Evolutionary conservation across 2,113 vertebrate genomes (phyloP), one percentile per base, ranked within the genome.

Genomic region (Psittacara wagleri): DNA sequence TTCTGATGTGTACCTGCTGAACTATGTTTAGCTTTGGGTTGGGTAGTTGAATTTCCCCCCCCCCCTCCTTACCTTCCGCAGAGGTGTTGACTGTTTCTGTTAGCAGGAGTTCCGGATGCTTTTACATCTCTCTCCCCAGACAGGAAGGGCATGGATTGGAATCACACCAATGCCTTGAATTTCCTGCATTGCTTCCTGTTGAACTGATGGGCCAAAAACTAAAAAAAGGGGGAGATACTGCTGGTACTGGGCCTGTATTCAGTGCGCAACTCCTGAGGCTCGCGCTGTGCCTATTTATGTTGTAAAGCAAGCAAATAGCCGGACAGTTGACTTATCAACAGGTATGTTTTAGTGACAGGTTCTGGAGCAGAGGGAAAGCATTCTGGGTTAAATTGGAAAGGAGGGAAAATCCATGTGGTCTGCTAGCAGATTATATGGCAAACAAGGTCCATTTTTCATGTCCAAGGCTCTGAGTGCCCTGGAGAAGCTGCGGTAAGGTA

Each of bases 141-240:
- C 94, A 94, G 94, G 94, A 97, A 97, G 95, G 92, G 92, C 95
- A 96, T 86, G 88, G 87, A 79, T 79, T 94, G 95, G 87, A 93
- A 90, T 95, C 84, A n/a, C 73, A 91, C 13, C 2, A 13, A 88
- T 96, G 82, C 94, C 84, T 92, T 96, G 84, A 78, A 95, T 95
- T 97, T 97, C 96, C 96, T 96, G 92, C 92, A 96, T 97, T 97
- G 83, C 90, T 97, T 95, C 94, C 90, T 96, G 93, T 92, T 86
- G 90, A 92, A 73, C 5, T 35, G 46, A 46, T 70, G 83, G 44
- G 86, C 80, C 93, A 93, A 64, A 82, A 93, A 70, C 41, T 88
- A 12, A 8, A 73, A 61, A 35, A 35, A 23, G 46, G 46, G 6
- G 13, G 27, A 74, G 54, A 9, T 69, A 18, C 33, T 44, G n/a